Percentiles rank a stretch among this genome's conserved stretches.
phyloP scores from a whole-genome alignment of 2,797 vertebrate species.

The Numenius phaeopus region DNA sequence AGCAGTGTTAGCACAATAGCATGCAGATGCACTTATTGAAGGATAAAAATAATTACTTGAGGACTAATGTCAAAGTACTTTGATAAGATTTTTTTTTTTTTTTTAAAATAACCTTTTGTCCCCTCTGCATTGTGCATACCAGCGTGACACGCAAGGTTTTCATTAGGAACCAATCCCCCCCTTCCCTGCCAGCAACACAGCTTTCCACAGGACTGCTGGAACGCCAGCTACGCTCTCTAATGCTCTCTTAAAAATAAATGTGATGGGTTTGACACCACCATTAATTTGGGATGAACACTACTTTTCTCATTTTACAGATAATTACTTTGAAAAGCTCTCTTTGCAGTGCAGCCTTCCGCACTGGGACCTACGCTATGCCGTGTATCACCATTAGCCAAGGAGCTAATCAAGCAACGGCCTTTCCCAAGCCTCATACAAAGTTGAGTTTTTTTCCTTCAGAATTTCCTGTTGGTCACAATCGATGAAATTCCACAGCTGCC shows the following conservation, averaged over 20 bases:
- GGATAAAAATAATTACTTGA: slow-evolving; percentile 77
- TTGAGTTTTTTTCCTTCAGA: background rate
- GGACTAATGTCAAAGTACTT: slow-evolving; percentile 63
- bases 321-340: background rate
- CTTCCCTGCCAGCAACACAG: background rate
- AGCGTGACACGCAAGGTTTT: background rate
- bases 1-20: slow-evolving; percentile 54
- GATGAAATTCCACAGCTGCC: background rate
- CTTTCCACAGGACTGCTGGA: background rate
- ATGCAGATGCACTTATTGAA: slow-evolving; percentile 71
- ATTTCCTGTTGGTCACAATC: background rate
- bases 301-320: background rate
- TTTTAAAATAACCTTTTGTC: slow-evolving; percentile 23
- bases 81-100: slow-evolving; percentile 25
- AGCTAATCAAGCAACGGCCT: background rate
- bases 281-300: background rate
- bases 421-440: rapidly evolving
- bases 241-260: background rate
- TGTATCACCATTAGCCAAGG: background rate
- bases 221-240: background rate
- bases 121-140: background rate
- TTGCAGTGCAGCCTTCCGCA: background rate
- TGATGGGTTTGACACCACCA: background rate
- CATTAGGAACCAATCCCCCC: background rate
- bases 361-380: rapidly evolving